Conservation (phyloP, 2,797 vertebrate species). For the Tachyglossus aculeatus region DNA sequence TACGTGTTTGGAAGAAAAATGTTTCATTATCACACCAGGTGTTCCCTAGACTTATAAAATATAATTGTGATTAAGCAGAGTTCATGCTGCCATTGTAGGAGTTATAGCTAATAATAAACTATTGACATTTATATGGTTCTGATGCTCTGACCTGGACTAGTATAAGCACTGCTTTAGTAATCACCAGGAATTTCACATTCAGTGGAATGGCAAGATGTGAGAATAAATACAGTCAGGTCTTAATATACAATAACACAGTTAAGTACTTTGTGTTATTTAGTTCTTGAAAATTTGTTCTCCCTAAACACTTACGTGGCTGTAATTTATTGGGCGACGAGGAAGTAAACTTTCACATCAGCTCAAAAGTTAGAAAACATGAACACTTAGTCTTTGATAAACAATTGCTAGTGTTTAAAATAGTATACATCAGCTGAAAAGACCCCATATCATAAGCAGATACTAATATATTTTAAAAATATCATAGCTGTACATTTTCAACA, state of each 20-base stretch:
- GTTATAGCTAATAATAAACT: slow-evolving; percentile 44
- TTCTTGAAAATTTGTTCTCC: slow-evolving; percentile 30
- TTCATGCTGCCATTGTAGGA: slow-evolving; percentile 31
- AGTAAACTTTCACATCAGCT: slow-evolving; percentile 40
- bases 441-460: slow-evolving; percentile 14
- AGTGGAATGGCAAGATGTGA: not conserved
- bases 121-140: slow-evolving; percentile 45
- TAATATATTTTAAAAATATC: slow-evolving; percentile 21
- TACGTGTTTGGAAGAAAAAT: slow-evolving; percentile 50
- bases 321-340: slow-evolving; percentile 48
- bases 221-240: slow-evolving; percentile 34
- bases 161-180: slow-evolving; percentile 33
- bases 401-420: slow-evolving; percentile 4
- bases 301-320: slow-evolving; percentile 7
- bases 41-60: slow-evolving; percentile 46
- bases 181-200: slow-evolving; percentile 19
- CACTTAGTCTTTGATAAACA: slow-evolving; percentile 47
- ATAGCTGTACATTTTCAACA: slow-evolving; percentile 7
- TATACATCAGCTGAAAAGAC: slow-evolving; percentile 31
- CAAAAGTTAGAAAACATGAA: slow-evolving; percentile 34
- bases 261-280: slow-evolving; percentile 25
- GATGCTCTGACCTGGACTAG: slow-evolving; percentile 48
- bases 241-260: slow-evolving; percentile 11
- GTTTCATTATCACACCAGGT: slow-evolving; percentile 52
- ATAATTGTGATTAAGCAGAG: slow-evolving; percentile 38